Percentiles rank a stretch among this genome's conserved stretches.
These are phyloP conservation scores for Umimayanthus kanabou DNA, from an alignment of 92 coral and sea anemone genomes.

Conservation along the genomic window DNA sequence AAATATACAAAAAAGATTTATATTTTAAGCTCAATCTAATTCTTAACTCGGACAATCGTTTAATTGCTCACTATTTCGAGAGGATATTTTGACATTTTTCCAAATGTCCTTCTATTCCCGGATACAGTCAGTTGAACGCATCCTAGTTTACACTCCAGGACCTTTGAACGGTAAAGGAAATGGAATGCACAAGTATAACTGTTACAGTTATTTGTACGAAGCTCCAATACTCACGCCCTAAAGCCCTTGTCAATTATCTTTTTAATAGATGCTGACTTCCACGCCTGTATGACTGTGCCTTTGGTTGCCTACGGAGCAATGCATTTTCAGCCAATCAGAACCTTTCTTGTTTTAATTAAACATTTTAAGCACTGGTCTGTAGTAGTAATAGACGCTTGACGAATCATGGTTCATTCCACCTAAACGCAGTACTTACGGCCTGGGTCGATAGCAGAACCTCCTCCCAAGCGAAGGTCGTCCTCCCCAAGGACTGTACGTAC, in stretches of 20 bases:
- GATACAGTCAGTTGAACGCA: no score
- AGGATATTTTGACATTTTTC: no score
- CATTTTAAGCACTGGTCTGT: no score
- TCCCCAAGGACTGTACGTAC: constrained; percentile 47
- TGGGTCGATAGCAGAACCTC: constrained; percentile 61
- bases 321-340: neutral
- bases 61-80: no score
- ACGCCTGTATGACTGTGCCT: constrained; percentile 71
- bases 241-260: constrained; percentile 54
- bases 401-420: neutral
- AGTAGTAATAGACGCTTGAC: neutral
- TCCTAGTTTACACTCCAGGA: no score
- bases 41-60: no score
- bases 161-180: no score
- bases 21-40: no score
- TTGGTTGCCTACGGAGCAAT: constrained; percentile 45
- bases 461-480: constrained; percentile 73
- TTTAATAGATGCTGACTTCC: constrained; percentile 65
- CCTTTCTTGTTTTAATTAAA: neutral
- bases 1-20: no score
- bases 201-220: neutral
- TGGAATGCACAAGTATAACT: neutral
- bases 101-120: no score
- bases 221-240: constrained; percentile 58
- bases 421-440: constrained; percentile 45